phyloP scores from a whole-genome alignment of 2,888 invertebrate genomes.

The Byasa hedistus region DNA sequence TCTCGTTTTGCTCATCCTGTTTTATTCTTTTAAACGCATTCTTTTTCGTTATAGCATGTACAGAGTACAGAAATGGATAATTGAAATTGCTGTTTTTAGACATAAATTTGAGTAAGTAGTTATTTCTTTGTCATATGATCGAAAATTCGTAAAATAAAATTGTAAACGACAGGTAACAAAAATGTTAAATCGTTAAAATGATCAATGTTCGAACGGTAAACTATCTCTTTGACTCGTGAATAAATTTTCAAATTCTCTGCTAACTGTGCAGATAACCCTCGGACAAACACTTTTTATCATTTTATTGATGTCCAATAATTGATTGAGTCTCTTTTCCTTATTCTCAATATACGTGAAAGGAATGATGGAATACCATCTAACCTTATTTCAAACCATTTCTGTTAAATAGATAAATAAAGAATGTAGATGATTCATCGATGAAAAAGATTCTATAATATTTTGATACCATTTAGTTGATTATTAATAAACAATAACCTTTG shows the following conservation, averaged over 20 bases:
- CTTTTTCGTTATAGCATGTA: constrained; percentile 5
- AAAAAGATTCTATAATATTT: too few species aligned
- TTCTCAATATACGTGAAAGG: not conserved
- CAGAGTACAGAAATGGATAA: not conserved
- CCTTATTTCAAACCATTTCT: too few species aligned
- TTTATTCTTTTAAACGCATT: constrained; percentile 18
- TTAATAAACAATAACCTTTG: too few species aligned
- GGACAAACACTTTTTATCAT: constrained; percentile 7
- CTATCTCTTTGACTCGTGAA: constrained; percentile 8
- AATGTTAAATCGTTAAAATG: constrained; percentile 8
- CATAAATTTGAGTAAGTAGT: not conserved
- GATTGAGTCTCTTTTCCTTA: constrained; percentile 1
- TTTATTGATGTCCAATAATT: constrained; percentile 15
- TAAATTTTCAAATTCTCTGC: constrained; percentile 11
- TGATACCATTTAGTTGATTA: too few species aligned
- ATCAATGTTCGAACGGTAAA: constrained; percentile 22
- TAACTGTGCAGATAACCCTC: constrained; percentile 20
- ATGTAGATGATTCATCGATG: too few species aligned
- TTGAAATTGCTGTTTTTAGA: not conserved
- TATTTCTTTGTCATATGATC: too few species aligned
- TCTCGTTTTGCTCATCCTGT: constrained; percentile 7
- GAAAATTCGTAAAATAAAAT: not conserved
- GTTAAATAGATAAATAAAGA: too few species aligned
- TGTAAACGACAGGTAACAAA: constrained; percentile 1
- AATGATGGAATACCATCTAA: too few species aligned